Evolutionary conservation across 2,113 vertebrate genomes (phyloP), one percentile per base, ranked within the genome.

Genomic region (Zapus hudsonius): DNA sequence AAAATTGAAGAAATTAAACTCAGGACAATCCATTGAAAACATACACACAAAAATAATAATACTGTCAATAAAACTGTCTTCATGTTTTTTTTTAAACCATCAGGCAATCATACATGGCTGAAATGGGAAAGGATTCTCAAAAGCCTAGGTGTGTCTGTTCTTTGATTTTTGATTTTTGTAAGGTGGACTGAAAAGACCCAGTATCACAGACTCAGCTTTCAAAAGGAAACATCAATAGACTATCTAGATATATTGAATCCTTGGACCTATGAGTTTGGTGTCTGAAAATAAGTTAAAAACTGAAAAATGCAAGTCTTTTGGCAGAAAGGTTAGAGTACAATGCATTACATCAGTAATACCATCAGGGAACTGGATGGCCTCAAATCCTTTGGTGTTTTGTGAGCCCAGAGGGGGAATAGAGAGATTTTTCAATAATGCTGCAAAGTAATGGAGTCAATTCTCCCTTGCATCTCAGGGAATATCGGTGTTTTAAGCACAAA

Each of bases 391-490:
- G 67, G n/a, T 66, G 70, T 22, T 80, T 42, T 2, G 0, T 76
- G 79, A 93, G 42, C 88, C 82, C 84, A 81, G 73, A 86, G 79
- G 63, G 63, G 70, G 88, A 92, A 88, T 76, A 59, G 83, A 92
- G 72, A 82, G 84, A 90, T 92, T 89, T n/a, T 92, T 89, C 79
- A 92, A 70, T 92, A 88, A 82, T 83, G 64, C 52, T 44, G 22
- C 20, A 70, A 90, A 95, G 70, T 92, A 95, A 94, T 83, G 38
- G 69, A 94, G 33, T 90, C 74, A 85, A 23, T 94, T 85, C 83
- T 87, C 36, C 74, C 47, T n/a, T 92, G 64, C 70, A 88, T 93
- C 86, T 79, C 27, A 33, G 88, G 76, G 44, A 88, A 88, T 85
- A 70, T n/a, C 64, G 80, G 59, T 93, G 92, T 95, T 69, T 92